These are phyloP conservation scores for Semicossyphus pulcher DNA, from an alignment of 2,113 vertebrate genomes.

Conservation along the genomic window DNA sequence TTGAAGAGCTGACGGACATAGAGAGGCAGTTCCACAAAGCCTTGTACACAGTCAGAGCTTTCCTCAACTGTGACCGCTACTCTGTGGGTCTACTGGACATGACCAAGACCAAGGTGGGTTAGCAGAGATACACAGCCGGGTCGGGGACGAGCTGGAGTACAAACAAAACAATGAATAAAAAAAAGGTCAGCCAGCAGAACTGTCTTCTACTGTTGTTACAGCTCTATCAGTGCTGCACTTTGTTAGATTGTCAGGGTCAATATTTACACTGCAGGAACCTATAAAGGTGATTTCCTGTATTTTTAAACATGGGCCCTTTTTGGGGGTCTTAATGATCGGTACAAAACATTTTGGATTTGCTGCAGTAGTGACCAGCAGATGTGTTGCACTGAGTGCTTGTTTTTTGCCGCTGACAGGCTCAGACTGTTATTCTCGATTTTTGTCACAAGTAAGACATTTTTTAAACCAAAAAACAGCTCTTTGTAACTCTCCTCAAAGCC, in stretches of 20 bases:
- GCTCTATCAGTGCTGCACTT: not conserved
- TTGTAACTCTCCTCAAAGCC: too few relatives aligned
- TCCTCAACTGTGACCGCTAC: constrained; percentile 88
- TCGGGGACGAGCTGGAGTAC: not conserved
- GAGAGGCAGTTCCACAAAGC: constrained; percentile 89
- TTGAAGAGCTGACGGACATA: constrained; percentile 88
- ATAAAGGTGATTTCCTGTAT: not conserved
- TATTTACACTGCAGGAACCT: not conserved
- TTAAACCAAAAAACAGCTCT: too few relatives aligned
- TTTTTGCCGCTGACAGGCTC: too few relatives aligned
- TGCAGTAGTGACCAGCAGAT: too few relatives aligned
- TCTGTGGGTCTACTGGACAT: constrained; percentile 88
- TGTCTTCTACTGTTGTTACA: not conserved
- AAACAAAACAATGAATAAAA: not conserved
- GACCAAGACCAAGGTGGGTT: constrained; percentile 86
- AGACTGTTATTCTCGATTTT: too few relatives aligned
- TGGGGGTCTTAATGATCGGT: too few relatives aligned
- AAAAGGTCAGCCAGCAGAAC: not conserved
- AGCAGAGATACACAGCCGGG: not conserved
- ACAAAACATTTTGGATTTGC: too few relatives aligned
- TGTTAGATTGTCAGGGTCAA: not conserved
- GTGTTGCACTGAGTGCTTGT: too few relatives aligned
- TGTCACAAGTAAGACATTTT: too few relatives aligned
- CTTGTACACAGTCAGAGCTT: constrained; percentile 85
- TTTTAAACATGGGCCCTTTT: too few relatives aligned